Evolutionary conservation across 2,888 invertebrate species (phyloP).

Genomic region (Leptinotarsa juncta): DNA sequence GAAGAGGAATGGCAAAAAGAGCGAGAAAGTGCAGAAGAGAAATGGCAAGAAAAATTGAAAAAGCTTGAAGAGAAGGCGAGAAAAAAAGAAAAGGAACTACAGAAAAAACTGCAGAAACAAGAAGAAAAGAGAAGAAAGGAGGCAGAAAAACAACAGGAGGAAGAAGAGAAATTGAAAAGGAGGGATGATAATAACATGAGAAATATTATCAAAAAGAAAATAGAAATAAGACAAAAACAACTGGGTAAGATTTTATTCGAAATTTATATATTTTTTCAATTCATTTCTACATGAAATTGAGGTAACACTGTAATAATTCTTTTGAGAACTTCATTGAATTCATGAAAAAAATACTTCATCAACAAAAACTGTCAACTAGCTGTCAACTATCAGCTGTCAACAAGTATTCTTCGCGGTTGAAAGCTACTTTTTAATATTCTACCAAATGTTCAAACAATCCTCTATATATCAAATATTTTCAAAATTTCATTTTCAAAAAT

Average conservation of each 20-base stretch:
- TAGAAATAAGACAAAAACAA: constrained; percentile 10
- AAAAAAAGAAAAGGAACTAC: constrained; percentile 4
- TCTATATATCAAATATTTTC: no score
- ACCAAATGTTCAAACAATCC: no score
- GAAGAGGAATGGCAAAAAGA: neutral
- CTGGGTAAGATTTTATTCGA: neutral
- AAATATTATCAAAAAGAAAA: neutral
- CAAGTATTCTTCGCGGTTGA: no score
- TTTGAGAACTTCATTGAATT: no score
- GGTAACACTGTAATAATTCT: no score
- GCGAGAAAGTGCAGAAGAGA: no score
- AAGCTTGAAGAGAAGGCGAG: neutral
- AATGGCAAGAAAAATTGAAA: neutral
- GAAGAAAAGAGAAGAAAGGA: neutral
- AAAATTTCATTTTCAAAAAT: no score
- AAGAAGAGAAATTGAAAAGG: neutral
- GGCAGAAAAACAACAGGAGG: neutral
- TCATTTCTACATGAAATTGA: no score
- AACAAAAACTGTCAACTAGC: no score
- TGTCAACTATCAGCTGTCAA: no score
- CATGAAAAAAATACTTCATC: no score
- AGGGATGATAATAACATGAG: neutral
- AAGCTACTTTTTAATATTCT: no score
- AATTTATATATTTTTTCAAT: neutral
- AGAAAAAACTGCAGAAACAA: neutral